Percentiles rank a stretch among this genome's conserved stretches.
Conservation (phyloP, 2,888 invertebrate genomes). For the Tricholauxania praeusta region DNA sequence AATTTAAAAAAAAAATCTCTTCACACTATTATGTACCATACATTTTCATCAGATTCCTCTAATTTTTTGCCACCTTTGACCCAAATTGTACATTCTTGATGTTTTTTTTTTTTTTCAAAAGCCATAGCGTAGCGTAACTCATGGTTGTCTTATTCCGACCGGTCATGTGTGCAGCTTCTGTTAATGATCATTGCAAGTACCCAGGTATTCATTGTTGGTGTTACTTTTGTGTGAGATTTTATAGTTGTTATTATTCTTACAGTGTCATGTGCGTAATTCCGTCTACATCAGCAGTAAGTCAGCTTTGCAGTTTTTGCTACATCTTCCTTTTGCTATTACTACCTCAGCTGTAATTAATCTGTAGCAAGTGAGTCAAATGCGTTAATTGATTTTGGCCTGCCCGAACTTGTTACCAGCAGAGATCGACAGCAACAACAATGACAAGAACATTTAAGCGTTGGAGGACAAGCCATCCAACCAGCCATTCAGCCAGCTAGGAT, state of each 20-base stretch:
- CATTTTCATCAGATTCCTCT: too few relatives aligned
- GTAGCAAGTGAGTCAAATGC: conserved; percentile 7
- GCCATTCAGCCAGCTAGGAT: neutral
- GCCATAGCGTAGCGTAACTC: too few relatives aligned
- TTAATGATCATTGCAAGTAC: neutral
- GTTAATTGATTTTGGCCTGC: conserved; percentile 29
- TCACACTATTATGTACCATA: too few relatives aligned
- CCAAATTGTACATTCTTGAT: too few relatives aligned
- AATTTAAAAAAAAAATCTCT: too few relatives aligned
- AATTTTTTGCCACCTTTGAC: too few relatives aligned
- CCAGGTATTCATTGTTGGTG: neutral
- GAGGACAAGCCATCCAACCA: conserved; percentile 21
- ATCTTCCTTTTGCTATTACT: neutral
- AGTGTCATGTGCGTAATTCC: conserved; percentile 6
- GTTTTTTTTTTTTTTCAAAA: too few relatives aligned
- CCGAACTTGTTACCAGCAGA: neutral
- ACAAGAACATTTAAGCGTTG: conserved; percentile 2
- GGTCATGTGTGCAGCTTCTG: too few relatives aligned
- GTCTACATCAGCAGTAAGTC: neutral
- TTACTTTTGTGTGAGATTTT: neutral
- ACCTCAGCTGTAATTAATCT: conserved; percentile 17
- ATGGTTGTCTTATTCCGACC: too few relatives aligned
- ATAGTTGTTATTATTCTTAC: neutral
- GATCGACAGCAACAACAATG: neutral
- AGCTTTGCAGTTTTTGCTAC: neutral